These are phyloP conservation scores for Sterna hirundo DNA, from an alignment of 2,113 vertebrate genomes.

Conservation along the genomic window DNA sequence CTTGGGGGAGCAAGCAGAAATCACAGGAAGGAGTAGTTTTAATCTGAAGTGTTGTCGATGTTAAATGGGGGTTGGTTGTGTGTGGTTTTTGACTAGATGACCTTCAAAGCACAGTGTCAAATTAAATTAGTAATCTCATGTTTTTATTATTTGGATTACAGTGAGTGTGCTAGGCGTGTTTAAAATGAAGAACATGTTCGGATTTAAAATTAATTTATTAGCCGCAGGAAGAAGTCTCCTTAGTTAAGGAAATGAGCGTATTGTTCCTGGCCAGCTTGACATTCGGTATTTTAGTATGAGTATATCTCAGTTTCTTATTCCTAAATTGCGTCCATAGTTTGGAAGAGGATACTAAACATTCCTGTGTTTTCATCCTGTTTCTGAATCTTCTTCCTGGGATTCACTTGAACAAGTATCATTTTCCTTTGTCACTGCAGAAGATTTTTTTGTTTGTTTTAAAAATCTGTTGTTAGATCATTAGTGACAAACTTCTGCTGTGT, in stretches of 20 bases:
- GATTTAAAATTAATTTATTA: not conserved
- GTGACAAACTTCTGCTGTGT: not conserved
- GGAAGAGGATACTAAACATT: conserved; percentile 1
- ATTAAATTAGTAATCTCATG: too few species aligned
- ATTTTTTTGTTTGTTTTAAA: not conserved
- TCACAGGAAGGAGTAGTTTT: not conserved
- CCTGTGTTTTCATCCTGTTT: not conserved
- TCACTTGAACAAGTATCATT: not conserved
- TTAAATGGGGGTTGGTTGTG: too few species aligned
- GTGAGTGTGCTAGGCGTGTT: not conserved
- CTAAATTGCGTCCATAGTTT: not conserved
- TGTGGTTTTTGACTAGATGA: not conserved
- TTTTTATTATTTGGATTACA: not conserved
- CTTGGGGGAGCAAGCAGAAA: not conserved
- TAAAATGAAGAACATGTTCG: not conserved
- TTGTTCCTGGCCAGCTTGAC: not conserved
- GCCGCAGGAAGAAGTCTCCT: not conserved
- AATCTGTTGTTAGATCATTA: not conserved
- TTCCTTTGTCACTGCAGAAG: not conserved
- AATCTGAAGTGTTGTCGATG: not conserved
- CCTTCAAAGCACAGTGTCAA: too few species aligned
- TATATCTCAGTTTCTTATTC: not conserved
- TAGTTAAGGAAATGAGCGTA: not conserved
- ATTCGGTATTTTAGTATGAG: fast-evolving
- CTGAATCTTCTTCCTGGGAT: not conserved